phyloP scores from a whole-genome alignment of 2,113 vertebrate species.

The Accipiter virgatus region DNA sequence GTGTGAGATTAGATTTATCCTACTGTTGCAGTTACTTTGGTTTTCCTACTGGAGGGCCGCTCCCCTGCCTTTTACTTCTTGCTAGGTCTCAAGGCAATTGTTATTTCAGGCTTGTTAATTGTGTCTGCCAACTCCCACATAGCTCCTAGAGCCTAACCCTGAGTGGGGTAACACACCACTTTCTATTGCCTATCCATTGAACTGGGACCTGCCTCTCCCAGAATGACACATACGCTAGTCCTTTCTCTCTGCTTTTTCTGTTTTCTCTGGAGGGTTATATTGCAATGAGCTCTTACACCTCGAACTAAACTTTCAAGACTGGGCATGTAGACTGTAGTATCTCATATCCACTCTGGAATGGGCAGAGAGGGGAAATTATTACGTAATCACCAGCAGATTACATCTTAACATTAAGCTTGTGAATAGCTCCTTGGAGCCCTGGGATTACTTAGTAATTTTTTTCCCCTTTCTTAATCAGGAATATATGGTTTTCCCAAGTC shows the following conservation, averaged over 20 bases:
- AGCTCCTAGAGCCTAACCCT: background rate
- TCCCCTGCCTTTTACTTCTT: slow-evolving; percentile 15
- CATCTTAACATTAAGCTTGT: background rate
- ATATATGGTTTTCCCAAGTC: background rate
- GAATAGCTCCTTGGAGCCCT: slow-evolving; percentile 6
- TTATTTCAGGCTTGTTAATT: slow-evolving; percentile 25
- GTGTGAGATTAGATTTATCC: slow-evolving; percentile 11
- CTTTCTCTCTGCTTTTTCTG: background rate
- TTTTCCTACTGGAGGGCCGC: background rate
- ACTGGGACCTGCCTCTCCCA: background rate
- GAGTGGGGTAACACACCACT: background rate
- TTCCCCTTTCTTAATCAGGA: background rate
- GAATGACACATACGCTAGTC: background rate
- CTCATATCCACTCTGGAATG: background rate
- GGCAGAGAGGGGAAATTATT: slow-evolving; percentile 39
- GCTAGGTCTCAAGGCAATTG: background rate
- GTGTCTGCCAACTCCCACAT: slow-evolving; percentile 4
- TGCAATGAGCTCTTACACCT: slow-evolving; percentile 1
- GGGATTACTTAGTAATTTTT: background rate
- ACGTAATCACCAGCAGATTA: background rate
- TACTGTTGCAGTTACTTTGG: slow-evolving; percentile 17
- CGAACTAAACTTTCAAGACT: slow-evolving; percentile 10
- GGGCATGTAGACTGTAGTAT: background rate
- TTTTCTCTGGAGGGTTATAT: background rate
- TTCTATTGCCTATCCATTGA: background rate